phyloP scores from a whole-genome alignment of 2,888 invertebrate species.

The Dexiosoma caninum region DNA sequence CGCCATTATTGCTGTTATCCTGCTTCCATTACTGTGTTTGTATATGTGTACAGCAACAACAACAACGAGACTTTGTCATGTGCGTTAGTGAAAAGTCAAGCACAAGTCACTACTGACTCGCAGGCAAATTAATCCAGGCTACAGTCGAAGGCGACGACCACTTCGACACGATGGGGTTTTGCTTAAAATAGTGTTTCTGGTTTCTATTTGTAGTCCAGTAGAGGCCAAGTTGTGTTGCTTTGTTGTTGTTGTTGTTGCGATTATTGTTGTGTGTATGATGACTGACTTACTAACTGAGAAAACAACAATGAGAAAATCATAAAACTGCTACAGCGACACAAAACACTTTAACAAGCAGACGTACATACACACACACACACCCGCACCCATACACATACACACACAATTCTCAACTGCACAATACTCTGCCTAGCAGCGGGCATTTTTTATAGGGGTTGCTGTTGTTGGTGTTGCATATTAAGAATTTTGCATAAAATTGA shows the following conservation, averaged over 20 bases:
- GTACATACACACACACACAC: background rate
- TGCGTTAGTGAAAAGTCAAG: slow-evolving; percentile 59
- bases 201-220: too few species aligned
- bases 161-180: slow-evolving; percentile 47
- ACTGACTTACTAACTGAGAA: slow-evolving; percentile 23
- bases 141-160: slow-evolving; percentile 44
- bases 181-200: slow-evolving; percentile 2
- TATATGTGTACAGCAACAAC: slow-evolving; percentile 1
- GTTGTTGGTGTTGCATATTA: too few species aligned
- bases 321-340: background rate
- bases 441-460: background rate
- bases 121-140: slow-evolving; percentile 55
- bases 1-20: background rate
- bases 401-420: background rate
- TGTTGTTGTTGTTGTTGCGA: background rate
- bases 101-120: slow-evolving; percentile 58
- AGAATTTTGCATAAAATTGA: slow-evolving; percentile 36
- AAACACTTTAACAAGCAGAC: background rate
- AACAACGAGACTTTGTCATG: slow-evolving; percentile 40
- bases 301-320: background rate
- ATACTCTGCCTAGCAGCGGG: background rate
- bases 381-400: background rate
- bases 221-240: background rate
- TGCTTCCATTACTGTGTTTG: background rate
- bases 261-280: slow-evolving; percentile 26